Base-by-base conservation (phyloP, 2,888 invertebrate genomes). In the Celastrina argiolus region DNA sequence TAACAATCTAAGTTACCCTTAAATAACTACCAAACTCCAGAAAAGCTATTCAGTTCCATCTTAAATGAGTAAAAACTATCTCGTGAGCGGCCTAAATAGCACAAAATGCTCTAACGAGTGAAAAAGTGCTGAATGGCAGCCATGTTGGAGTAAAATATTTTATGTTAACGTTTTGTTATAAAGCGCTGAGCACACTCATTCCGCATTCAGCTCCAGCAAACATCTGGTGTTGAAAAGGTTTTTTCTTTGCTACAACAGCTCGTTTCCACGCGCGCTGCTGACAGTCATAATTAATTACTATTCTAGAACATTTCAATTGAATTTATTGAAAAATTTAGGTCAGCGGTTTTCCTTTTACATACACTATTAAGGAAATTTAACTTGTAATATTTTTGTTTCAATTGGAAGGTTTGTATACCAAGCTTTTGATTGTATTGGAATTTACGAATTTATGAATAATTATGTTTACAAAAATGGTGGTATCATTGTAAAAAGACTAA, bases 171-270 rank as follows among this genome's bases (percentile, higher is more conserved):
- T 51, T 51, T 22, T 51, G 51, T 51, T 51, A 51, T 14, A 51
- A 22, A 51, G 51, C 12, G 51, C 51, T 51, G 22, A 22, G 22
- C 22, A 51, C 14, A 22, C 22, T 51, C 22, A 51, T 22, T 51
- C 51, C 51, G 51, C 22, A 12, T 51, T 22, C 51, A 51, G 51
- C 51, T 51, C 22, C 51, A 51, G 22, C 51, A 51, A 51, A 51
- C 51, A 26, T 22, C 51, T 51, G 22, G 51, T 51, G 51, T 51
- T 26, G 10, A 51, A 51, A 7, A 22, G 51, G 36, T 36, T 12
- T 36, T 12, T 36, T 31, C 45, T 42, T 16, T 5, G 12, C 22
- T 51, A 22, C 12, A 22, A 22, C 12, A 51, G 51, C 22, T 51
- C 51, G 12, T 51, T 51, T 18, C 12, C 51, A 51, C 14, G 51